Evolutionary conservation across 2,888 invertebrate genomes (phyloP).

Genomic region (Dilophus febrilis): DNA sequence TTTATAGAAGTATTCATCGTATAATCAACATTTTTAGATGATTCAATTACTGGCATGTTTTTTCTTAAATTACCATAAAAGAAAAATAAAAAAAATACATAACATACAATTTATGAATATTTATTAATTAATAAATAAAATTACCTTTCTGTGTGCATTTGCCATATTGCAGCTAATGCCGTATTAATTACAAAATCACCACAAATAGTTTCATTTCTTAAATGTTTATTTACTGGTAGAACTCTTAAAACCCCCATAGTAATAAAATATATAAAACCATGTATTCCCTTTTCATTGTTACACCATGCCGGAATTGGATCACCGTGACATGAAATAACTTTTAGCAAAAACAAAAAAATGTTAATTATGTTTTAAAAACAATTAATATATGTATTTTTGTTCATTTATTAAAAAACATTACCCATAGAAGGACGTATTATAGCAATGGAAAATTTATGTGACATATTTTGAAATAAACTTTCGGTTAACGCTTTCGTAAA

Average conservation of each 20-base stretch:
- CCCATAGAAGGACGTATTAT: conserved; percentile 15
- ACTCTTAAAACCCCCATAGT: conserved; percentile 15
- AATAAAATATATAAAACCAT: conserved; percentile 13
- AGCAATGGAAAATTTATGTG: conserved; percentile 11
- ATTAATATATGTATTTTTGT: too few relatives aligned
- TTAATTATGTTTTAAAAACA: too few relatives aligned
- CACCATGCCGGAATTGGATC: conserved; percentile 16
- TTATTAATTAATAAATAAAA: background rate
- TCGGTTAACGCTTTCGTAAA: conserved; percentile 17
- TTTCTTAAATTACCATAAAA: too few relatives aligned
- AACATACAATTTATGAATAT: too few relatives aligned
- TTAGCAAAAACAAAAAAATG: background rate
- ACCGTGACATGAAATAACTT: conserved; percentile 15
- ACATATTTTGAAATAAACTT: conserved; percentile 14
- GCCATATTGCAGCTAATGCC: conserved; percentile 16
- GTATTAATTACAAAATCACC: conserved; percentile 18
- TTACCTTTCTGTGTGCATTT: conserved; percentile 9
- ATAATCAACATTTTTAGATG: background rate
- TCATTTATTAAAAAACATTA: background rate
- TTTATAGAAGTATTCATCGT: too few relatives aligned
- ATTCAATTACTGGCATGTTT: too few relatives aligned
- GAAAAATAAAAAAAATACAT: too few relatives aligned
- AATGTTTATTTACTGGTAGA: conserved; percentile 6
- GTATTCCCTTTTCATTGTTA: conserved; percentile 6
- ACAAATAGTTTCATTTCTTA: conserved; percentile 12